Percentiles rank a stretch among this genome's conserved stretches.
Evolutionary conservation across 2,888 invertebrate genomes (phyloP).

Genomic region (Rotaria sp.): DNA sequence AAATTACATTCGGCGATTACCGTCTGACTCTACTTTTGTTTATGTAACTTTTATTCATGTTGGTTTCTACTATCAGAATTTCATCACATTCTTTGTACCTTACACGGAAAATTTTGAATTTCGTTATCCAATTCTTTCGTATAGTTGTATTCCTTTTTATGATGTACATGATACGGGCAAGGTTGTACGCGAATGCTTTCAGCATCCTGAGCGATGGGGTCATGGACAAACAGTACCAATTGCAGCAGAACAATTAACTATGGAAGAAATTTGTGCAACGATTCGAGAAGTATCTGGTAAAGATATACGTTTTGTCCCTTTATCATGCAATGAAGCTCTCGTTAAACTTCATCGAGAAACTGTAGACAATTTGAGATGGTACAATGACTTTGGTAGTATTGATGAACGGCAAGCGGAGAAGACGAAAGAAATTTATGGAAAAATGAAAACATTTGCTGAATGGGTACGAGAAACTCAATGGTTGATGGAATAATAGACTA

Average conservation of each 20-base stretch:
- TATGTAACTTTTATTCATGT: background rate
- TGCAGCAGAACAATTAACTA: background rate
- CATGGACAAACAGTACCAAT: background rate
- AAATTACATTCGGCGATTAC: background rate
- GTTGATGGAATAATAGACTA: background rate
- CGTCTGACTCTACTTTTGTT: background rate
- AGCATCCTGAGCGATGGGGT: background rate
- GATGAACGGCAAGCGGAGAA: background rate
- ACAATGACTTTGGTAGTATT: background rate
- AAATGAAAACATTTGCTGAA: background rate
- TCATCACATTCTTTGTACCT: background rate
- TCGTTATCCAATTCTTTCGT: background rate
- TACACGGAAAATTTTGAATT: background rate
- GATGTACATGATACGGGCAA: background rate
- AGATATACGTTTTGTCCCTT: background rate
- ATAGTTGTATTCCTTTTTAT: background rate
- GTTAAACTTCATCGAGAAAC: background rate
- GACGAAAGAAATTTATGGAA: background rate
- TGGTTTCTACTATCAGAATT: background rate
- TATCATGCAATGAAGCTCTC: background rate
- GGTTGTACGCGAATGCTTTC: background rate
- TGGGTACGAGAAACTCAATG: background rate
- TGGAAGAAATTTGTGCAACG: background rate
- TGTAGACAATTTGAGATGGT: background rate
- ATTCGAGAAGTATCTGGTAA: background rate